Percentiles rank a stretch among this genome's conserved stretches.
These are phyloP conservation scores for Stichodactyla helianthus DNA, from an alignment of 64 coral and sea anemone genomes.

Conservation along the genomic window DNA sequence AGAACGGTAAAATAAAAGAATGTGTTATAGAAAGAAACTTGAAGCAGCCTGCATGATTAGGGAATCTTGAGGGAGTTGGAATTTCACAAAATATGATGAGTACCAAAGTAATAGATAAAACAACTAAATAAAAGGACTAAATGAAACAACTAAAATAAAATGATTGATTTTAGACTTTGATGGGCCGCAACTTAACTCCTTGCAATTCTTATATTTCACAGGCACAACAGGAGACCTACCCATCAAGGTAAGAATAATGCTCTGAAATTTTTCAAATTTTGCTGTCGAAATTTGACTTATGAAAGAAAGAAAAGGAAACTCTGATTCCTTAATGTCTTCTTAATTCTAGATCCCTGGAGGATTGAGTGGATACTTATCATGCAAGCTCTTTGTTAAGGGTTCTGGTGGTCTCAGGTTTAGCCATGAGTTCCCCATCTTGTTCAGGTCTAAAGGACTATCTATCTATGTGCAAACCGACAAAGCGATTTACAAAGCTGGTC, in stretches of 20 bases:
- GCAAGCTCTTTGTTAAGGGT: neutral
- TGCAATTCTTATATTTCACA: neutral
- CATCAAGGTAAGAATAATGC: neutral
- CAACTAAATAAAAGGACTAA: too few species aligned
- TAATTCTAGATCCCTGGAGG: neutral
- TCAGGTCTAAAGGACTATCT: constrained; percentile 33
- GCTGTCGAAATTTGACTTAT: neutral
- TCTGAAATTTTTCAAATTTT: neutral
- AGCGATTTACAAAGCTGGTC: constrained; percentile 85
- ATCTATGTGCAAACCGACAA: constrained; percentile 95
- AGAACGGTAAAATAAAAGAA: neutral
- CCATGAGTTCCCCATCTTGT: neutral
- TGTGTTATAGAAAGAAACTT: too few species aligned
- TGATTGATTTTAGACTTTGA: neutral
- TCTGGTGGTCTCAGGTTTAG: neutral
- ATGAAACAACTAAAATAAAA: neutral
- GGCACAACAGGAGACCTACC: neutral
- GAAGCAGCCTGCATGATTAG: too few species aligned
- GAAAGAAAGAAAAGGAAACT: neutral
- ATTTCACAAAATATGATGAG: too few species aligned
- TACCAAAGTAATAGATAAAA: too few species aligned
- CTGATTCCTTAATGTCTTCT: neutral
- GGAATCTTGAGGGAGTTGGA: too few species aligned
- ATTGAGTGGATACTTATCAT: neutral
- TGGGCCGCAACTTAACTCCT: neutral